Evolutionary conservation across 2,113 vertebrate genomes (phyloP).

Genomic region (Ciconia stormi): DNA sequence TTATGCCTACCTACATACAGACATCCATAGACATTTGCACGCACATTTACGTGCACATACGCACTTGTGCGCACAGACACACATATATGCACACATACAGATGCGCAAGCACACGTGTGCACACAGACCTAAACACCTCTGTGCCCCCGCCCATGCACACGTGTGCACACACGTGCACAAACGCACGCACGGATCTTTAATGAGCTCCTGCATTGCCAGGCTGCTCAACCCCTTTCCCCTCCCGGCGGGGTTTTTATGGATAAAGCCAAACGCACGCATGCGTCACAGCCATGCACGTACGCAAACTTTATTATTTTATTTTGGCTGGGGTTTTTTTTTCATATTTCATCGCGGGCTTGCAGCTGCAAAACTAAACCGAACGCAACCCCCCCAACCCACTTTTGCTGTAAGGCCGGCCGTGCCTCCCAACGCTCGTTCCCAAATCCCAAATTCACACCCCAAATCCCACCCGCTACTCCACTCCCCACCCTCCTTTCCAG

Average conservation of each 20-base stretch:
- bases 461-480: neutral
- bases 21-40: neutral
- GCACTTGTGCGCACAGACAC: neutral
- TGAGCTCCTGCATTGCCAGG: neutral
- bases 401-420: neutral
- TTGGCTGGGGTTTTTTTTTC: neutral
- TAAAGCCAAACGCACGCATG: neutral
- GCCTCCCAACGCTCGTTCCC: neutral
- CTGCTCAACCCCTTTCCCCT: no score
- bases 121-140: neutral
- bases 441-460: neutral
- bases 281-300: accelerated
- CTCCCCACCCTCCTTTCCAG: neutral
- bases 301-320: neutral
- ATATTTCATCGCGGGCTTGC: no score
- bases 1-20: no score
- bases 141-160: accelerated
- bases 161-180: no score
- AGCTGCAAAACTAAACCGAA: neutral
- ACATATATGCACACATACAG: accelerated
- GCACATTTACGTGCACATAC: accelerated
- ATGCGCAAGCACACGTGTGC: accelerated
- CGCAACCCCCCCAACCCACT: neutral
- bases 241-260: neutral
- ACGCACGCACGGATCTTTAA: accelerated